Base-by-base conservation (phyloP, 2,888 invertebrate species). In the Lasioglossum oenotherae region DNA sequence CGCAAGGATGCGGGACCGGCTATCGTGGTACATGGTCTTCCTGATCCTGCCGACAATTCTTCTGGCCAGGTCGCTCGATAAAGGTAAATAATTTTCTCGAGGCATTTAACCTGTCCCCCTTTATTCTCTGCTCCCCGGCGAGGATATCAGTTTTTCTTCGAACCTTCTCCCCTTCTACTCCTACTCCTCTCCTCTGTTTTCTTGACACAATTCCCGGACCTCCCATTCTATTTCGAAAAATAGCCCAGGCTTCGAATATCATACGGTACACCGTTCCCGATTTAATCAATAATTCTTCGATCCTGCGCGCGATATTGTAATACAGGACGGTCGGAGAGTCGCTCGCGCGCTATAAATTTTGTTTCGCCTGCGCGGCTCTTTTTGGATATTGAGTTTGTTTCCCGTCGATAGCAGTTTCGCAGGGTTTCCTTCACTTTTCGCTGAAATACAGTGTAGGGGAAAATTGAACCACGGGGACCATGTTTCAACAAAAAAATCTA, bases 11-110 rank as follows among this genome's bases (percentile, higher is more conserved):
- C 94, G 94, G 93, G 95, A 95, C 93, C 94, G 95, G 92, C 94
- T 95, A 87, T 94, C 95, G 83, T 95, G 95, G 95, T 95, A 95
- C 92, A 95, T 95, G 95, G 95, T 95, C 89, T 95, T 95, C 90
- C 87, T 95, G 90, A 94, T 95, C 90, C 92, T 95, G 88, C 95
- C 95, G 88, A 95, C 95, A 88, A 95, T 95, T 85, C 93, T 95
- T 83, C 93, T 95, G 87, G 95, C 95, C 89, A 94, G 95, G 88
- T 95, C 95, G 81, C 95, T 95, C 90, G 95, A 95, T 92, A 95
- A 94, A 94, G 95, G 95, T 95, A 89, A 93, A 92, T 88, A 81
- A 89, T 78, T 80, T 85, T 85, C 85, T 85, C 80, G 57, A 67
- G 27, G 46, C 85, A 74, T 85, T 85, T 85, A 85, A 85, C 85